Evolutionary conservation across 2,113 vertebrate species (phyloP), one percentile per base, ranked within the genome.

Genomic region (Chrysochloris asiatica): DNA sequence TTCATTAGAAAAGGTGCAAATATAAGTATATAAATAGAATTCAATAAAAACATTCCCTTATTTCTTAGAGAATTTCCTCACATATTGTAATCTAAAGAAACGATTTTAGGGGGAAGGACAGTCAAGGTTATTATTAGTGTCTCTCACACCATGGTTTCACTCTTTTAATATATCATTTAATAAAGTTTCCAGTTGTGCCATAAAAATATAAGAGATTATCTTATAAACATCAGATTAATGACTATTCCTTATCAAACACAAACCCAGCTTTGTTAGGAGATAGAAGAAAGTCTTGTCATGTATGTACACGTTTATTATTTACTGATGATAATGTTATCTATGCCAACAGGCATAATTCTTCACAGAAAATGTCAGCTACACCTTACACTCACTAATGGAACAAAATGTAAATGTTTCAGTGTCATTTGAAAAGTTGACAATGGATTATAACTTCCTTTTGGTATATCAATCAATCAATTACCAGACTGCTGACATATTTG

Each of bases 371-470:
- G 48, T 82, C 38, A 79, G 17, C 1, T 84, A 24, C 26, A 82
- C 52, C 24, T 59, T 78, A 63, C 1, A 83, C 6, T 77, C n/a
- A 89, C n/a, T 88, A 4, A 19, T 83, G 33, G 19, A 67, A 63
- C 26, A 94, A 90, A 89, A 88, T 59, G 41, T n/a, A 94, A 36
- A 81, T 88, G 92, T 87, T 61, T 81, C 52, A 48, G 0, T 91
- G 63, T 83, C 59, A 89, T 56, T 77, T 30, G 8, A 77, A 83
- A 92, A 89, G 67, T 24, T 92, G 76, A 86, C 41, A 88, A 56
- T 4, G n/a, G 86, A 80, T 80, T 83, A 54, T 65, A 91, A 38
- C 43, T 85, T 77, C 83, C 38, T 87, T 65, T 69, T 47, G 61
- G 17, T 33, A 28, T 72, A 28, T 43, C 24, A 28, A 14, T 92